Evolutionary conservation across 2,113 vertebrate species (phyloP), one percentile per base, ranked within the genome.

Genomic region (Coreoperca whiteheadi): DNA sequence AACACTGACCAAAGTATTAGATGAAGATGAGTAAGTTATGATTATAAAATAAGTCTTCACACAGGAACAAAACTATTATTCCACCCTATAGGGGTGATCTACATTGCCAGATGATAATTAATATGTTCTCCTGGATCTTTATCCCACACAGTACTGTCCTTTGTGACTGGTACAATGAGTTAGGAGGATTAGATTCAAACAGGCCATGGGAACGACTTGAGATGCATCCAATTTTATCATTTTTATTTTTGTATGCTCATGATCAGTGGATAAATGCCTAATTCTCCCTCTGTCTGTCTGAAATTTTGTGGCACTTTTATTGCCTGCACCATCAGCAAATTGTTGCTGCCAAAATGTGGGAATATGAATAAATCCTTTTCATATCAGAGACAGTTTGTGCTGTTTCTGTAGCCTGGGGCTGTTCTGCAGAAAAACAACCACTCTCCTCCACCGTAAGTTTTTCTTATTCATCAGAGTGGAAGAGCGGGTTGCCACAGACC

Each of bases 281-380:
- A 57, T 37, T 59, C 48, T 28, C 28, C 37, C 3, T 51, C 16
- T 39, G 25, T 23, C 34, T 10, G 7, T 50, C 4, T 48, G 3
- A 53, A 28, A n/a, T 67, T 81, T 64, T 46, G 16, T 15, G 15
- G 14, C 9, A 20, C 12, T 56, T 81, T 39, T 68, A 30, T 64
- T 63, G 48, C 68, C 14, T 43, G 32, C 39, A 68, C 37, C 30
- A 54, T 70, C 63, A 63, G 41, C 30, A 59, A 68, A 79, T 21
- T 82, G 25, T 63, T 74, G 21, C 57, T 77, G 71, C 64, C 81
- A 83, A 69, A 83, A 61, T 76, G 41, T 28, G 30, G 3, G 1
- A 72, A 71, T 70, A 54, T 83, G 66, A 87, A 84, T 79, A 81
- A 84, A 77, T 82, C 23, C 18, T 56, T 72, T 80, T 82, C 15